phyloP scores from a whole-genome alignment of 2,888 invertebrate genomes.

The Gandaritis pyraliata region DNA sequence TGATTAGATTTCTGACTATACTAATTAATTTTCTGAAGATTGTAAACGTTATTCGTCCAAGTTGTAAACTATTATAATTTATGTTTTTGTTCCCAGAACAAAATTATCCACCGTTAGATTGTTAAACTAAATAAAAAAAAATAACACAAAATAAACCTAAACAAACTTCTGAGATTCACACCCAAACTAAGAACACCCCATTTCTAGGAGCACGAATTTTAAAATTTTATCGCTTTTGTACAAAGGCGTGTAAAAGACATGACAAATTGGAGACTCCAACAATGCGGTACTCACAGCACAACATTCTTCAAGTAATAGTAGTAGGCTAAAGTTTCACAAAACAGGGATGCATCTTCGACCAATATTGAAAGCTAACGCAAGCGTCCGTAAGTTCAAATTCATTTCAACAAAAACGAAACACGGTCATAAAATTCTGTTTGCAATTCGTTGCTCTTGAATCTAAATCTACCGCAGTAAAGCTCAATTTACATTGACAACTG shows the following conservation, averaged over 20 bases:
- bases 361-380: slow-evolving; percentile 5
- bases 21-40: too few relatives aligned
- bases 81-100: background rate
- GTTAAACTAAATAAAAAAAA: slow-evolving; percentile 12
- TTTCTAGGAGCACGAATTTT: slow-evolving; percentile 17
- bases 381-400: background rate
- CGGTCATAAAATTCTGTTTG: background rate
- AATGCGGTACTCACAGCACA: slow-evolving; percentile 28
- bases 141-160: slow-evolving; percentile 7
- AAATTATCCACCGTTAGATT: background rate
- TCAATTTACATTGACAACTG: background rate
- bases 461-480: background rate
- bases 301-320: slow-evolving; percentile 10
- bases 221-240: slow-evolving; percentile 26
- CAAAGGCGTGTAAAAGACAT: slow-evolving; percentile 39
- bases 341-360: background rate
- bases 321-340: slow-evolving; percentile 5
- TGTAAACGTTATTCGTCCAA: too few relatives aligned
- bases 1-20: slow-evolving; percentile 1
- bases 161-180: slow-evolving; percentile 20
- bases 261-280: slow-evolving; percentile 40
- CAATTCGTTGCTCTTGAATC: background rate
- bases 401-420: background rate
- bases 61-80: too few relatives aligned
- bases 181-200: slow-evolving; percentile 15